Percentiles rank a stretch among this genome's conserved stretches.
Evolutionary conservation across 2,888 invertebrate species (phyloP).

Genomic region (Trachelus troglodyta): DNA sequence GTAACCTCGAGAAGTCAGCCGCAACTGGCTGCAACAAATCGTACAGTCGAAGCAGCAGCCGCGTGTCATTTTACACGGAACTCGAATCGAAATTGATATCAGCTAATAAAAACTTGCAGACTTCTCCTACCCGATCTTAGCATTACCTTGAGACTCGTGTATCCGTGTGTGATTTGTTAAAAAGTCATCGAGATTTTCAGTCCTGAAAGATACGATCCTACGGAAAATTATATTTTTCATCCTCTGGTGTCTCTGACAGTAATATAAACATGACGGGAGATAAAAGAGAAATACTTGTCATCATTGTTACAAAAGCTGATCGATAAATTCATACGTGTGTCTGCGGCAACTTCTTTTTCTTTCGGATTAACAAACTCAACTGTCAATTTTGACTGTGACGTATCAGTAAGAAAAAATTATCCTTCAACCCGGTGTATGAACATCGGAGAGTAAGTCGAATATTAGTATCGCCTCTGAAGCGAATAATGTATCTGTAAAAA

Average conservation of each 20-base stretch:
- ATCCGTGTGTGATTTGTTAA: not conserved
- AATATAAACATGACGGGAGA: not conserved
- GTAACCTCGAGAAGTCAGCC: conserved; percentile 21
- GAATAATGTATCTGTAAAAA: not conserved
- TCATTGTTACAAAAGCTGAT: not conserved
- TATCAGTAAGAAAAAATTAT: not conserved
- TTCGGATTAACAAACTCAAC: not conserved
- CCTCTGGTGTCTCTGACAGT: not conserved
- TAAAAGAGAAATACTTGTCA: not conserved
- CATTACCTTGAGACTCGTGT: not conserved
- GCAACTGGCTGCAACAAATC: not conserved
- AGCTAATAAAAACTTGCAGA: not conserved
- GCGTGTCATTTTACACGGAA: not conserved
- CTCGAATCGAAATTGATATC: not conserved
- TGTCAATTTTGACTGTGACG: not conserved
- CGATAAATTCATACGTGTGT: not conserved
- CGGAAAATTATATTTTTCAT: not conserved
- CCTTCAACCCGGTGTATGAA: not conserved
- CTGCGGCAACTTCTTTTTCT: not conserved
- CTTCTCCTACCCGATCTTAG: not conserved
- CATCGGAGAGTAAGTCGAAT: not conserved
- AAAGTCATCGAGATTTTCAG: not conserved
- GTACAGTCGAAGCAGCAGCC: not conserved
- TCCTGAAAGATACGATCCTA: not conserved
- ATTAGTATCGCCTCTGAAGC: not conserved